Conservation (phyloP, 1,140 invertebrate genomes). For the Planococcus citri region DNA sequence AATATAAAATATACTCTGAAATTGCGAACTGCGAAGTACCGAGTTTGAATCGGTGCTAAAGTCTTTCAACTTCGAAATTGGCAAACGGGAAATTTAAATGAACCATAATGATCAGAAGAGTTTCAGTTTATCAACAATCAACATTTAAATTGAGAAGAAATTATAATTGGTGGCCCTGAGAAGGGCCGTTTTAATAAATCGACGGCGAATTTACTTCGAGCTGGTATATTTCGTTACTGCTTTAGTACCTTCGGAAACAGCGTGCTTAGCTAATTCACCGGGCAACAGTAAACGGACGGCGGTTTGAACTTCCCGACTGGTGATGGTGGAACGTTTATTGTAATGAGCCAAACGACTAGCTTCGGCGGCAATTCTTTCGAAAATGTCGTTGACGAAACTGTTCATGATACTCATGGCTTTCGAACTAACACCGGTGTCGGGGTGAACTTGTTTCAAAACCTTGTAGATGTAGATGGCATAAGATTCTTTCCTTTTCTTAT, state of each 20-base stretch:
- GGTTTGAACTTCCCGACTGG: conserved; percentile 41
- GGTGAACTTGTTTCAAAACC: conserved; percentile 55
- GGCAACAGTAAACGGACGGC: conserved; percentile 42
- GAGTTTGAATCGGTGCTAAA: too few species aligned
- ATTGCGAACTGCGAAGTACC: too few species aligned
- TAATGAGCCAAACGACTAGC: conserved; percentile 53
- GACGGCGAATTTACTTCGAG: conserved; percentile 36
- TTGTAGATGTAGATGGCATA: conserved; percentile 62
- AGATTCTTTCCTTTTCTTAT: conserved; percentile 47
- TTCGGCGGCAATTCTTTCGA: conserved; percentile 54
- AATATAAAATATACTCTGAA: too few species aligned
- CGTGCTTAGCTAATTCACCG: conserved; percentile 43
- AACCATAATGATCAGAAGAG: too few species aligned
- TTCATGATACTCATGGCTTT: conserved; percentile 50
- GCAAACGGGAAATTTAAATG: too few species aligned
- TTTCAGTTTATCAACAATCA: too few species aligned
- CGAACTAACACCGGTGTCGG: conserved; percentile 50
- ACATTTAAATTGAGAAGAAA: not conserved
- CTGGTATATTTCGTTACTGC: conserved; percentile 34
- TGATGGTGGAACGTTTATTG: conserved; percentile 52
- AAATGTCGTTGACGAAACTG: conserved; percentile 53
- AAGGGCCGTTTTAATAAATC: conserved; percentile 29
- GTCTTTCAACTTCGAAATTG: too few species aligned
- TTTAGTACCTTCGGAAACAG: conserved; percentile 31
- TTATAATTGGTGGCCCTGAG: conserved; percentile 30